Evolutionary conservation across 1,140 invertebrate species (phyloP).

Genomic region (Acromyrmex heyeri): DNA sequence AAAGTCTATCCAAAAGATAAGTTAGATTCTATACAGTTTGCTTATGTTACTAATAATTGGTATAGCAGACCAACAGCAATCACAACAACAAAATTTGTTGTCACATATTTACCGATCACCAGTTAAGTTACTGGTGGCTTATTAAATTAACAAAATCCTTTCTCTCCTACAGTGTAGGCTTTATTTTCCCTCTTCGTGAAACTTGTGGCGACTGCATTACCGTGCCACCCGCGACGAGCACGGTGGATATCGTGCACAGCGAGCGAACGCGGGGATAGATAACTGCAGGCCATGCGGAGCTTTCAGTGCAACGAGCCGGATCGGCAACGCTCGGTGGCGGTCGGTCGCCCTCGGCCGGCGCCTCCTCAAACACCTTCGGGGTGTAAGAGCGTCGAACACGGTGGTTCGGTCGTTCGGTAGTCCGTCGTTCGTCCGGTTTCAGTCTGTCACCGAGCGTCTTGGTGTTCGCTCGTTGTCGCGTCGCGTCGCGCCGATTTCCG

Average conservation of each 20-base stretch:
- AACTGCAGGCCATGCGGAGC: constrained; percentile 49
- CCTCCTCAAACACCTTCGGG: constrained; percentile 68
- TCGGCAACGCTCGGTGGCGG: constrained; percentile 67
- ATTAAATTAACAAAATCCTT: too few relatives aligned
- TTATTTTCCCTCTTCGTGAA: neutral
- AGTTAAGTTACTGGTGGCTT: too few relatives aligned
- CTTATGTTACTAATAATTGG: too few relatives aligned
- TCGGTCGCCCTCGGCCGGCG: constrained; percentile 70
- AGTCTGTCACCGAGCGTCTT: constrained; percentile 76
- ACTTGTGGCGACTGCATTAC: constrained; percentile 41
- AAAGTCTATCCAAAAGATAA: too few relatives aligned
- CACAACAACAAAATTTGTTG: too few relatives aligned
- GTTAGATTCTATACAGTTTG: too few relatives aligned
- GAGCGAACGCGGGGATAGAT: constrained; percentile 37
- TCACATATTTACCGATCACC: too few relatives aligned
- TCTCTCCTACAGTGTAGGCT: neutral
- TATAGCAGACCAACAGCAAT: too few relatives aligned
- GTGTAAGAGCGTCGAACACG: constrained; percentile 68
- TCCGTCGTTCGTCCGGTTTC: constrained; percentile 68
- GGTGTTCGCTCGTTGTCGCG: constrained; percentile 28
- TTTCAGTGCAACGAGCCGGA: constrained; percentile 71
- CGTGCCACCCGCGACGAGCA: constrained; percentile 29
- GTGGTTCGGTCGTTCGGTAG: constrained; percentile 65
- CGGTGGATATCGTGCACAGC: constrained; percentile 22
- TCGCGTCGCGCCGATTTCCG: neutral